Conservation (phyloP, 2,797 vertebrate genomes). For the Emydoidea blandingii region DNA sequence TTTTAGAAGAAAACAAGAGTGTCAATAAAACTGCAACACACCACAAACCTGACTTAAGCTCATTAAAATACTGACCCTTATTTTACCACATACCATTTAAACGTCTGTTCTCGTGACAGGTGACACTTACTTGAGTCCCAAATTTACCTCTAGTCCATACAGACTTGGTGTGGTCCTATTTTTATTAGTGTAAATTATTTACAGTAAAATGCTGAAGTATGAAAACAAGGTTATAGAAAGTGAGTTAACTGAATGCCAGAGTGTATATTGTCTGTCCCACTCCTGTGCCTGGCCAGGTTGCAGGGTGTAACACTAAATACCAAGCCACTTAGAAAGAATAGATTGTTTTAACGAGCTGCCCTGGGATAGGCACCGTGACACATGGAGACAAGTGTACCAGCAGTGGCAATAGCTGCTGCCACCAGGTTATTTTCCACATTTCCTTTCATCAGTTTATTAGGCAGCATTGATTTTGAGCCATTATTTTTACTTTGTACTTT, state of each 20-base stretch:
- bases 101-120: background rate
- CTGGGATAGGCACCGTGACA: slow-evolving; percentile 39
- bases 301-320: slow-evolving; percentile 26
- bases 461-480: slow-evolving; percentile 58
- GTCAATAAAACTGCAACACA: background rate
- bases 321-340: slow-evolving; percentile 11
- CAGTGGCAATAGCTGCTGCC: slow-evolving; percentile 14
- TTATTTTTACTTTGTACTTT: slow-evolving; percentile 58
- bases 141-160: background rate
- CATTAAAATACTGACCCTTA: background rate
- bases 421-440: slow-evolving; percentile 18
- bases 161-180: background rate
- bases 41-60: background rate
- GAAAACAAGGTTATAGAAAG: slow-evolving; percentile 14
- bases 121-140: background rate
- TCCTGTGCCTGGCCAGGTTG: background rate
- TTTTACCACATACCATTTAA: background rate
- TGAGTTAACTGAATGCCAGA: background rate
- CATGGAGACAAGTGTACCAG: background rate
- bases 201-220: background rate
- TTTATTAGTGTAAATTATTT: slow-evolving; percentile 32
- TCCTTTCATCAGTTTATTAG: slow-evolving; percentile 46
- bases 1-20: background rate
- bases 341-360: slow-evolving; percentile 63
- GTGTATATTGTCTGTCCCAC: slow-evolving; percentile 7